phyloP scores from a whole-genome alignment of 2,797 vertebrate genomes.

The Ceryle rudis region DNA sequence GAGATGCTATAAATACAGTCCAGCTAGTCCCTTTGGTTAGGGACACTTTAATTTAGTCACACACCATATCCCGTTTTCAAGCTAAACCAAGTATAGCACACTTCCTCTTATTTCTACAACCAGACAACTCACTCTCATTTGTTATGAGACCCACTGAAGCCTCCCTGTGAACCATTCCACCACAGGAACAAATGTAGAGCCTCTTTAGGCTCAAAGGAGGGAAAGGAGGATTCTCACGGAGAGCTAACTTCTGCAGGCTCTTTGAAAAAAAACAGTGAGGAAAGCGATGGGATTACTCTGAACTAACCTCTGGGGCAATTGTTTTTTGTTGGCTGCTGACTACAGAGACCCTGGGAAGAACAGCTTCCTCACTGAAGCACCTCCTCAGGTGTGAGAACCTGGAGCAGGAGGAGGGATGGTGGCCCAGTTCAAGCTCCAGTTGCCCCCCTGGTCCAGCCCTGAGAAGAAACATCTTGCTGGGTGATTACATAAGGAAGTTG shows the following conservation, averaged over 20 bases:
- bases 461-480: neutral
- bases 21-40: neutral
- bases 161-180: neutral
- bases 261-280: neutral
- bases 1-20: neutral
- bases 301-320: neutral
- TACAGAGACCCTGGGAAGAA: neutral
- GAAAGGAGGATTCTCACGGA: neutral
- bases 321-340: neutral
- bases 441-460: neutral
- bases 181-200: neutral
- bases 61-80: neutral
- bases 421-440: neutral
- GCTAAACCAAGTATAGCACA: neutral
- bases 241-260: fast-evolving
- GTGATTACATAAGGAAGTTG: neutral
- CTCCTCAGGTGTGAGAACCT: neutral
- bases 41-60: neutral
- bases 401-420: neutral
- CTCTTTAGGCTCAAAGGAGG: neutral
- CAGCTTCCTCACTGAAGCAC: neutral
- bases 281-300: neutral
- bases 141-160: neutral
- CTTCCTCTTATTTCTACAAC: neutral
- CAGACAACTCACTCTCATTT: neutral